A percentile compares a stretch with the other conserved stretches of the same genome.
phyloP scores from a whole-genome alignment of 2,888 invertebrate genomes.

The Oscheius myriophilus region DNA sequence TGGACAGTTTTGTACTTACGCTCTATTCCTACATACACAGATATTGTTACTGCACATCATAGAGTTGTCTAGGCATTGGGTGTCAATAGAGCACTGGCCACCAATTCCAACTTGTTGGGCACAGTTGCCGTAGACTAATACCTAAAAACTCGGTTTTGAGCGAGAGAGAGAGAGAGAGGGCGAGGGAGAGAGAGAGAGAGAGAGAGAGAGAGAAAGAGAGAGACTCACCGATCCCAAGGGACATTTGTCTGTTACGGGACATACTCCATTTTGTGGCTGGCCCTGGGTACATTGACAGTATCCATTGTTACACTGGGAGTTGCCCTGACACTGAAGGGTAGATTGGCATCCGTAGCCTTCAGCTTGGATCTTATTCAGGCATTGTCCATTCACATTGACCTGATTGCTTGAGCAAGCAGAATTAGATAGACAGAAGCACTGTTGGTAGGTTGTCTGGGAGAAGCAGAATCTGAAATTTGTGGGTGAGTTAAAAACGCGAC shows the following conservation, averaged over 20 bases:
- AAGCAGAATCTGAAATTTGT: too few relatives aligned
- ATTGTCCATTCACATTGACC: conserved; percentile 19
- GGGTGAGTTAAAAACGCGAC: too few relatives aligned
- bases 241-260: conserved; percentile 11
- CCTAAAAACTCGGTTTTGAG: too few relatives aligned
- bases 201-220: not conserved
- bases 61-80: too few relatives aligned
- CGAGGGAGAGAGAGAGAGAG: not conserved
- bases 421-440: conserved; percentile 17
- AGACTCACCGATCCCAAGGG: not conserved
- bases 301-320: conserved; percentile 19
- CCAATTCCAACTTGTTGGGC: too few relatives aligned
- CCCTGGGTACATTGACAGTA: conserved; percentile 10
- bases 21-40: too few relatives aligned
- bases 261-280: conserved; percentile 2
- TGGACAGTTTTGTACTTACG: too few relatives aligned
- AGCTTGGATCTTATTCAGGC: conserved; percentile 3
- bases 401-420: not conserved
- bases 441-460: not conserved
- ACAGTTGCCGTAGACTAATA: too few relatives aligned
- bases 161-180: too few relatives aligned
- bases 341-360: not conserved
- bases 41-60: too few relatives aligned
- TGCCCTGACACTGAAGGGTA: conserved; percentile 18
- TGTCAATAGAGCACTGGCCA: too few relatives aligned